Evolutionary conservation across 2,797 vertebrate genomes (phyloP), one percentile per base, ranked within the genome.

Genomic region (Limosa lapponica): DNA sequence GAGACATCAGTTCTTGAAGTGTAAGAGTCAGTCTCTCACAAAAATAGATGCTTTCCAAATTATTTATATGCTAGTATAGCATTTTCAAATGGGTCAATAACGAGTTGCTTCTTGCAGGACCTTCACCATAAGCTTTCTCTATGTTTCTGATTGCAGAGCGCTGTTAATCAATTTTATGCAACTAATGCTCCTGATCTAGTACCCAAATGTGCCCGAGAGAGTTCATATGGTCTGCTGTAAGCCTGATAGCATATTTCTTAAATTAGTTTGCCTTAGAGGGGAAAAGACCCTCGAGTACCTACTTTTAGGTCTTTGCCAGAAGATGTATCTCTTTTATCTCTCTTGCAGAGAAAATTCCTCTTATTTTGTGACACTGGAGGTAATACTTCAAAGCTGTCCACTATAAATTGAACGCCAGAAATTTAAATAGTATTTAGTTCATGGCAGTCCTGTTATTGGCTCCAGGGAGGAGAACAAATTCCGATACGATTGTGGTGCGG

Each of bases 141-240:
- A 41, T 46, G n/a, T 84, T 94, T 93, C 78, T 78, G 78, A 59
- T 54, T 89, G 61, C 82, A 71, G 34, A 82, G 16, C 46, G 69
- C 82, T 87, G 61, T 91, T 94, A 95, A 94, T 92, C 83, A 89
- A 81, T 89, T 87, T 96, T 92, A 77, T 11, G 34, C 72, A 39
- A 54, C 22, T 81, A 48, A 89, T 71, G 22, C 52, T 82, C 52
- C 32, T 48, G 81, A 81, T 85, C 44, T 82, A 57, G 71, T 69
- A 52, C 27, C 30, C n/a, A 54, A 92, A 89, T 36, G n/a, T 85
- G 81, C 49, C 87, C 65, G 77, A 46, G 25, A 87, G 74, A 61
- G 22, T 64, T 93, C 55, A 11, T 86, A 13, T 61, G 69, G 82
- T 78, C 89, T 89, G 34, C 74, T 93, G 37, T 28, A 84, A 89